Base-by-base conservation (phyloP, 2,113 vertebrate genomes). In the Hypomesus transpacificus region DNA sequence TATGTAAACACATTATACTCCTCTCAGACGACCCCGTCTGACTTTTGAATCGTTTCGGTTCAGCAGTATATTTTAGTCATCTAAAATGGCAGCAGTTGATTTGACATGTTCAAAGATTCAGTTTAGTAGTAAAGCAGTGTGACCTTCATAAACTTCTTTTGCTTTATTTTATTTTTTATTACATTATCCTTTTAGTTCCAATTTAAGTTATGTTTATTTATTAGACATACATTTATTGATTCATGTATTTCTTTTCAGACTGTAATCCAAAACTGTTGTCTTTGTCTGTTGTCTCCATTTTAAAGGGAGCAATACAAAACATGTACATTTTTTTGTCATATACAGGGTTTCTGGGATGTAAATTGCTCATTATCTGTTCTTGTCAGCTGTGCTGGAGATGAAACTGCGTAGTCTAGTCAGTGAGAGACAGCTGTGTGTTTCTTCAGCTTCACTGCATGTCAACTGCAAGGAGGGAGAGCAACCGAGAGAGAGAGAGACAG, bases 41-140 rank as follows among this genome's bases (percentile, higher is more conserved):
- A 8, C 17, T 31, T 63, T 28, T 26, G 28, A 31, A 31, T 63
- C 16, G 14, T 28, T 31, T 28, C 7, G 28, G 39, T 17, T 63
- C 14, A 14, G 26, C 22, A 7, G 14, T 61, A n/a, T 61, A 61
- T 26, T 28, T 61, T 26, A 16, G 14, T 14, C 34, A 73, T 51
- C 63, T 53, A 31, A 54, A 63, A 69, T 71, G 74, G 78, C 73
- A 80, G 80, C 83, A 82, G 78, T 82, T 85, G 77, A 80, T 87
- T 74, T 66, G 78, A 77, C 78, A 80, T 75, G 80, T 84, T 83
- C 70, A 66, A 3, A 22, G n/a, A 39, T 34, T 63, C 28, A 11
- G 39, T 63, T 26, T 13, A 50, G 51, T 14, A 6, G 34, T 34
- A 16, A 64, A 64, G 59, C n/a, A 16, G 14, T 4, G 20, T 53